phyloP scores from a whole-genome alignment of 2,113 vertebrate genomes.

The Natator depressus region DNA sequence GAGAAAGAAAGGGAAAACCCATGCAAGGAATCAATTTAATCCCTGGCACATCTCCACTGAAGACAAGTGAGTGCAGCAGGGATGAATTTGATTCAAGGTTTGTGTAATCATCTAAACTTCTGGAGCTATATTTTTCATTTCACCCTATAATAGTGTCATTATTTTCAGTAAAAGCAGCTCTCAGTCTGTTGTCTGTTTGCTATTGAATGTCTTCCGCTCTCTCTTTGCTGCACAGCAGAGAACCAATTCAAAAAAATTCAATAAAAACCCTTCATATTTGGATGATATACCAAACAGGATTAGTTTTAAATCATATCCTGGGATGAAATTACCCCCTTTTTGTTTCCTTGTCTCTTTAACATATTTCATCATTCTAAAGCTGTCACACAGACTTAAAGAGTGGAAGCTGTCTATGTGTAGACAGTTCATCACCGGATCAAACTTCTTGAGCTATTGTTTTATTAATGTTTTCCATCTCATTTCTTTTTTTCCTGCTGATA shows the following conservation, averaged over 20 bases:
- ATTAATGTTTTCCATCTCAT: constrained; percentile 48
- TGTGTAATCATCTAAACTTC: neutral
- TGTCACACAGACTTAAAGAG: neutral
- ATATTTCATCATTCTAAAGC: constrained; percentile 23
- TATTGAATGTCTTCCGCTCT: neutral
- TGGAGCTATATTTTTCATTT: neutral
- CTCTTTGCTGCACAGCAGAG: neutral
- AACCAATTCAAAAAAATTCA: neutral
- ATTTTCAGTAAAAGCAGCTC: neutral
- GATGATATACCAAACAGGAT: neutral
- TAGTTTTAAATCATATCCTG: neutral
- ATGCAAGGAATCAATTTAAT: neutral
- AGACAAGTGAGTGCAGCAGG: neutral
- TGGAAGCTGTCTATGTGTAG: neutral
- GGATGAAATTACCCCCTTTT: neutral
- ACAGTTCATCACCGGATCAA: constrained; percentile 20
- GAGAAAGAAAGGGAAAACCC: neutral
- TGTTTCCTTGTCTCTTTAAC: neutral
- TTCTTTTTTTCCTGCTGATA: constrained; percentile 36
- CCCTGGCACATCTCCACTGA: neutral
- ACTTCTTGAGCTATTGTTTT: constrained; percentile 46
- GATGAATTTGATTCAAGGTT: neutral
- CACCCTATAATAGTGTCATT: neutral
- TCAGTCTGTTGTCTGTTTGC: neutral
- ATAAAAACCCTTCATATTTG: neutral